Evolutionary conservation across 1,140 invertebrate genomes (phyloP).

Genomic region (Carposina sasakii): DNA sequence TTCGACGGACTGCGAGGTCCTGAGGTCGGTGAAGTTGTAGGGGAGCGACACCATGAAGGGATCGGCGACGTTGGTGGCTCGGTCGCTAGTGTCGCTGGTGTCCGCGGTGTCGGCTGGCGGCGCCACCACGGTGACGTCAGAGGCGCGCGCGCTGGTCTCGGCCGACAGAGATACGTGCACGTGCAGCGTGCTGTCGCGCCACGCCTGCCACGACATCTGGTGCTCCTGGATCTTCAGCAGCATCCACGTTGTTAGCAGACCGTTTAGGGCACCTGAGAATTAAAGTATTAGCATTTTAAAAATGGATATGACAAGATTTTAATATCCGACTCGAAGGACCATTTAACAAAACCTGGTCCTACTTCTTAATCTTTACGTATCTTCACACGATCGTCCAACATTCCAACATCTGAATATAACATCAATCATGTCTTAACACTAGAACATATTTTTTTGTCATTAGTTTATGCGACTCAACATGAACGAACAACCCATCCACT

Average conservation of each 20-base stretch:
- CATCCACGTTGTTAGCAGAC: constrained; percentile 63
- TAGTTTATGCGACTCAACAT: too few relatives aligned
- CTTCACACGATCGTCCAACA: too few relatives aligned
- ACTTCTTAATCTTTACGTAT: too few relatives aligned
- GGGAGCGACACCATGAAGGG: constrained; percentile 46
- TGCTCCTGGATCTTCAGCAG: constrained; percentile 65
- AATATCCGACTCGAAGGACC: too few relatives aligned
- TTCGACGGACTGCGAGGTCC: too few relatives aligned
- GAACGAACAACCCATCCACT: too few relatives aligned
- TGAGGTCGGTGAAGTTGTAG: constrained; percentile 31
- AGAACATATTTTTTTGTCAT: too few relatives aligned
- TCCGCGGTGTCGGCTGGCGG: constrained; percentile 28
- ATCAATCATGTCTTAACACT: too few relatives aligned
- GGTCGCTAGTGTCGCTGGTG: constrained; percentile 43
- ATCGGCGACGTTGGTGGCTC: constrained; percentile 47
- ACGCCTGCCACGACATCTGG: constrained; percentile 58
- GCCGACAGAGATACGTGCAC: constrained; percentile 51
- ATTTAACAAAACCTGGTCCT: too few relatives aligned
- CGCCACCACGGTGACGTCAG: constrained; percentile 27
- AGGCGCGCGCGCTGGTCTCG: constrained; percentile 23
- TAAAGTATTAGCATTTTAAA: too few relatives aligned
- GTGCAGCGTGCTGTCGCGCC: constrained; percentile 59
- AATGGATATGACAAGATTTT: too few relatives aligned
- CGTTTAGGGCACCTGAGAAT: constrained; percentile 54
- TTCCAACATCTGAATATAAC: too few relatives aligned